Conservation (phyloP, 2,113 vertebrate genomes). For the Petaurus breviceps region DNA sequence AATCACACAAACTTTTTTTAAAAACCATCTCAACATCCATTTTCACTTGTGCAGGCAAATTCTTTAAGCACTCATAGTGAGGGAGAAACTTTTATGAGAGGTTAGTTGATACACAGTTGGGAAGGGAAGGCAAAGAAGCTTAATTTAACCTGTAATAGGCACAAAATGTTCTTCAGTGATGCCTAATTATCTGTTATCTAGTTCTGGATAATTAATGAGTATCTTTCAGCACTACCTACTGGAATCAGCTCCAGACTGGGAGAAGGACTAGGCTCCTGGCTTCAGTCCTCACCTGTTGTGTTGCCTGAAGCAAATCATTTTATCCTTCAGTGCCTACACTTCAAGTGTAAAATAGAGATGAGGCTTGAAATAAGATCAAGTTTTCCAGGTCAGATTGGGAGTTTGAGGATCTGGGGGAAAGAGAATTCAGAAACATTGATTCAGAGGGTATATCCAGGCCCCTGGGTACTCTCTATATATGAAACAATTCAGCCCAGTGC, state of each 20-base stretch:
- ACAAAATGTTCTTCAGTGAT: not conserved
- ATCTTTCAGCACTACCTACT: not conserved
- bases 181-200: not conserved
- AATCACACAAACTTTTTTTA: not conserved
- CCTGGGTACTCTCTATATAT: not conserved
- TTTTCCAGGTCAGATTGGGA: constrained; percentile 4
- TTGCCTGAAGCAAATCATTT: not conserved
- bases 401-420: constrained; percentile 18
- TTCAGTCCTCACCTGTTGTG: not conserved
- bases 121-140: not conserved
- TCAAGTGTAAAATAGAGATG: constrained; percentile 4
- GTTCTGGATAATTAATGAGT: not conserved
- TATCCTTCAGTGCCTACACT: not conserved
- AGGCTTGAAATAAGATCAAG: not conserved
- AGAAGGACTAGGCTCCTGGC: not conserved
- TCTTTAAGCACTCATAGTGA: not conserved
- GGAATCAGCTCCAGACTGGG: not conserved
- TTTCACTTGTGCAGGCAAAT: not conserved
- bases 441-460: not conserved
- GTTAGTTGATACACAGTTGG: not conserved
- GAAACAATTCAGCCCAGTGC: not conserved
- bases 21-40: not conserved
- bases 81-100: not conserved
- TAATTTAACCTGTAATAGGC: not conserved
- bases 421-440: not conserved